Conservation (phyloP, 2,797 vertebrate genomes). For the Myoxocephalus aenaeus region DNA sequence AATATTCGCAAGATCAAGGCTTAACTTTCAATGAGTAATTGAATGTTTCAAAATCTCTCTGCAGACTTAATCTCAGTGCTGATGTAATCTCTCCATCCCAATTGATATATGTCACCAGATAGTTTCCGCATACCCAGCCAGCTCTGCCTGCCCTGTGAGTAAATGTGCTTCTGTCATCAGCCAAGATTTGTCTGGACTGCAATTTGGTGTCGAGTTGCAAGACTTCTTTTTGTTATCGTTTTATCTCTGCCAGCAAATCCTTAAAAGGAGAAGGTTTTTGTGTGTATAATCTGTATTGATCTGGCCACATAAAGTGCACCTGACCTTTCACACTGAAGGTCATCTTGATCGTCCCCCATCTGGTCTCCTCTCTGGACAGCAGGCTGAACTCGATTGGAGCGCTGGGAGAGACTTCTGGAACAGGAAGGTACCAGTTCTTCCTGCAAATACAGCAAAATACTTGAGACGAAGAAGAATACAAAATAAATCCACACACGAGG, state of each 20-base stretch:
- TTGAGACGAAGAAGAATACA: background rate
- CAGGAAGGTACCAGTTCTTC: constrained; percentile 98
- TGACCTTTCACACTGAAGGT: constrained; percentile 91
- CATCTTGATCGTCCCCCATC: constrained; percentile 88
- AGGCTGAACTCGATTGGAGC: constrained; percentile 89
- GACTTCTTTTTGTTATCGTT: background rate
- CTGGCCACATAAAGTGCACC: background rate
- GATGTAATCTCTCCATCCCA: constrained; percentile 7
- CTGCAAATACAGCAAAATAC: constrained; percentile 72
- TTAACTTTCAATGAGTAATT: constrained; percentile 1
- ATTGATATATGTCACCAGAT: background rate
- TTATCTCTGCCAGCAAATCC: background rate
- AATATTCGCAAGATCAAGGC: background rate
- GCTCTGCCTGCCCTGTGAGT: background rate
- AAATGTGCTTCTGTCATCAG: background rate
- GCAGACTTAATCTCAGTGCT: background rate
- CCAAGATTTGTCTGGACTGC: background rate
- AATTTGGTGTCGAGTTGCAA: background rate
- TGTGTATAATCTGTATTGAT: too few relatives aligned
- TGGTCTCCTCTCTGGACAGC: constrained; percentile 87
- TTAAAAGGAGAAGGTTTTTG: background rate
- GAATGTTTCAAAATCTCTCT: background rate
- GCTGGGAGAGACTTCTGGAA: constrained; percentile 86
- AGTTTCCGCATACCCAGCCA: background rate
- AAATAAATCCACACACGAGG: background rate